Evolutionary conservation across 2,888 invertebrate species (phyloP), one percentile per base, ranked within the genome.

Genomic region (Drosophila mimica): DNA sequence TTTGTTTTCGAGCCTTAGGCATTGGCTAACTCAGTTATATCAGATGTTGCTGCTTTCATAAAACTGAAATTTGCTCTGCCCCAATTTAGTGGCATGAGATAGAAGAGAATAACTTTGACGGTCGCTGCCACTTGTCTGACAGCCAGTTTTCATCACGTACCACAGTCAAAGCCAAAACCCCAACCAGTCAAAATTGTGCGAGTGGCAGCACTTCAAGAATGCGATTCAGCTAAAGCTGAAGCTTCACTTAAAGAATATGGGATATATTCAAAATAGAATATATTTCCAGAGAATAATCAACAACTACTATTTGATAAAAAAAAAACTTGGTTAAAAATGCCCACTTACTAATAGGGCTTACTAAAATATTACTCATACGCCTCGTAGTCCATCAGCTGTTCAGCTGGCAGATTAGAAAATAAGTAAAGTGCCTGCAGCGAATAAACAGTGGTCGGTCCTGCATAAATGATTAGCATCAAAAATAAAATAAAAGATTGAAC

Each of bases 141-240:
- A 81, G 79, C 69, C 61, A 68, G 75, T 76, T 81, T 81, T 80
- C 75, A 80, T 72, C 89, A 89, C 88, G 87, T 82, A 61, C 74
- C 25, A 25, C 25, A 25, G 25, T 3, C 25, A 25, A 25, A 15
- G 28, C 67, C 65, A 40, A 20, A 62, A 46, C 51, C 52, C 59
- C 51, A 8, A 36, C 33, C 34, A n/a, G 20, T 8, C 63, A 15
- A n/a, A 30, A 30, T 33, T 40, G 7, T 20, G 15, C 31, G 40
- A 31, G 52, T 40, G 40, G 30, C 52, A 52, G 25, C 15, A 56
- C 15, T 20, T 20, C 38, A 20, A 30, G 4, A 25, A 48, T 31
- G 28, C 7, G 6, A 20, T 38, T 28, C 25, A 43, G 34, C 31
- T 15, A 30, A 60, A 36, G 59, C 52, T n/a, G 30, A 11, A 31